phyloP scores from a whole-genome alignment of 2,113 vertebrate genomes.

The Megalops atlanticus region DNA sequence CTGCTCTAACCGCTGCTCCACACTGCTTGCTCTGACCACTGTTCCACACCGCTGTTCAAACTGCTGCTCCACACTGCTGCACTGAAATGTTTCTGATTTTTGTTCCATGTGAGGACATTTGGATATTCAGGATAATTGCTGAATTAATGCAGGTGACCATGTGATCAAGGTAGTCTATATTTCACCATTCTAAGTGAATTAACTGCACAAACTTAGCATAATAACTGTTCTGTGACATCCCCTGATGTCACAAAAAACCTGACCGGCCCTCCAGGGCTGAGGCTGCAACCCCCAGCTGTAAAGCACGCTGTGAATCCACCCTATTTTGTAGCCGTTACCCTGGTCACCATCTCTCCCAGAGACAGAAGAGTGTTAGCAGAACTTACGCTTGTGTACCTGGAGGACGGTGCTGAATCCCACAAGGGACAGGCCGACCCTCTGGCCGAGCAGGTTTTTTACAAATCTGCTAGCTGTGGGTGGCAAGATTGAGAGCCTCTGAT shows the following conservation, averaged over 20 bases:
- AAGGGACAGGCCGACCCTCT: neutral
- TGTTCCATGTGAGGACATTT: no score
- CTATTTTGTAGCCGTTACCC: neutral
- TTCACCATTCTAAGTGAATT: no score
- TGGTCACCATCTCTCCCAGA: neutral
- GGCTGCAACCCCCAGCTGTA: neutral
- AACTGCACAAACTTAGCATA: no score
- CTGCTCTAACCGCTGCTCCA: no score
- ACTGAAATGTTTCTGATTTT: no score
- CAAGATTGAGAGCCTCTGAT: neutral
- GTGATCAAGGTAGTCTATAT: no score
- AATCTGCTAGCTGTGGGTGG: neutral
- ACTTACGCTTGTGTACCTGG: conserved; percentile 5
- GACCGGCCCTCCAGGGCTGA: no score
- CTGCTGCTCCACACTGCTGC: neutral
- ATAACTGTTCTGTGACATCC: no score
- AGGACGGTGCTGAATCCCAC: neutral
- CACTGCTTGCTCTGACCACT: no score
- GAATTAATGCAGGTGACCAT: no score
- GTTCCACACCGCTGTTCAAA: neutral
- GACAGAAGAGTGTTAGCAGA: neutral
- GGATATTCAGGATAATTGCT: no score
- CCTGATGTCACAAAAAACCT: no score
- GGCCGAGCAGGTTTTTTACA: conserved; percentile 6
- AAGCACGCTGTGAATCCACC: neutral